Conservation (phyloP, 92 coral and sea anemone species). For the Phenganax stokvisi region DNA sequence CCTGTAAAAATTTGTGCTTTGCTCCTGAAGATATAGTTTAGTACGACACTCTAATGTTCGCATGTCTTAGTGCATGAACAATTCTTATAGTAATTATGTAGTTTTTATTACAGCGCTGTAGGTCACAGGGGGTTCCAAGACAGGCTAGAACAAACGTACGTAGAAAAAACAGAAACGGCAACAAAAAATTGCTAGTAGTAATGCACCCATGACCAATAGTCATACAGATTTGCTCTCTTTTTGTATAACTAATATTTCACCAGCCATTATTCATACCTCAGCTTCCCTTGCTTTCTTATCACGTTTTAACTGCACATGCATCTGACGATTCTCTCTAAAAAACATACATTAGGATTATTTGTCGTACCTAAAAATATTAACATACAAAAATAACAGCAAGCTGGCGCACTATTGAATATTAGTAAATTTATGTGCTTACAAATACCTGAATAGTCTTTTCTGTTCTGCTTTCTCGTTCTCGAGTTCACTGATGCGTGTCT, state of each 20-base stretch:
- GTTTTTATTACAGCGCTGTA: no score
- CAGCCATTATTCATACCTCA: constrained; percentile 46
- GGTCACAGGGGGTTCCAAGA: no score
- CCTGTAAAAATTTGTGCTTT: no score
- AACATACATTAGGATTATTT: not conserved
- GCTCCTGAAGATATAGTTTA: no score
- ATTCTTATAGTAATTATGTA: no score
- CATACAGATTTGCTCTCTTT: not conserved
- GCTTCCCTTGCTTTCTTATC: constrained; percentile 96
- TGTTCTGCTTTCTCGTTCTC: constrained; percentile 93
- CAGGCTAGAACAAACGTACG: no score
- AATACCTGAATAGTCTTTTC: constrained; percentile 76
- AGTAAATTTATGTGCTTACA: not conserved
- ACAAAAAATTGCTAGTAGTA: no score
- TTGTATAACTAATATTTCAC: not conserved
- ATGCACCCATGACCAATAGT: not conserved
- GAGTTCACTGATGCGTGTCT: constrained; percentile 79
- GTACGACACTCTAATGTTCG: no score
- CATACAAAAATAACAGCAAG: not conserved
- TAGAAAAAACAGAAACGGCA: no score
- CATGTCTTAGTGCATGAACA: no score
- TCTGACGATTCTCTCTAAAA: constrained; percentile 88
- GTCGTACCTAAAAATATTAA: no score
- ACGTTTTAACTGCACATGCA: constrained; percentile 88
- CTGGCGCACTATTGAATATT: not conserved